Percentiles rank a stretch among this genome's conserved stretches.
Conservation (phyloP, 2,797 vertebrate species). For the Sandelia bainsii region DNA sequence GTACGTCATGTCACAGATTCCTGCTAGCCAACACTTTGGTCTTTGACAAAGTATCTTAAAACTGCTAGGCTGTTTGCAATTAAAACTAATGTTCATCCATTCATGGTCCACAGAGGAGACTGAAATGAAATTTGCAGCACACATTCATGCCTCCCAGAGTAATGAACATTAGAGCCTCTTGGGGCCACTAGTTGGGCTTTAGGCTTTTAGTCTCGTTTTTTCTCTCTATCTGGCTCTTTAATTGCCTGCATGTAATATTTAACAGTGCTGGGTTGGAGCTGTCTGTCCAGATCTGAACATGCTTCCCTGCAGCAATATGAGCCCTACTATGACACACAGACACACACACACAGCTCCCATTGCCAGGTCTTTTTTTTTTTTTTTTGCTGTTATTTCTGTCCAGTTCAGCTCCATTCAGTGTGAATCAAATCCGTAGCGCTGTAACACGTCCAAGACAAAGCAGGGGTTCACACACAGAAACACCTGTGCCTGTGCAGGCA, state of each 20-base stretch:
- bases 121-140: not conserved
- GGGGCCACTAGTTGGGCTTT: not conserved
- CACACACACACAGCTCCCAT: constrained; percentile 5
- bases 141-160: not conserved
- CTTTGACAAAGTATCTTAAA: not conserved
- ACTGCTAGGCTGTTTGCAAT: not conserved
- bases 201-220: not conserved
- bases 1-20: not conserved
- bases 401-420: not conserved
- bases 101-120: not conserved
- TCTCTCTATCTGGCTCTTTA: constrained; percentile 10
- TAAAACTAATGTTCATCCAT: not conserved
- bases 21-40: not conserved
- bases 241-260: constrained; percentile 37
- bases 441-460: constrained; percentile 32
- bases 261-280: constrained; percentile 13
- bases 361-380: not conserved
- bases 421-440: constrained; percentile 15
- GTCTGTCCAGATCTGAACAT: constrained; percentile 20
- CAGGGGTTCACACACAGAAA: not conserved
- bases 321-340: constrained; percentile 4
- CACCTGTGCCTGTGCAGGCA: not conserved
- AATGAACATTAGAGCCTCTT: not conserved
- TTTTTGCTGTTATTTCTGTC: not conserved
- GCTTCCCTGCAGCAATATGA: constrained; percentile 7